Percentiles rank a stretch among this genome's conserved stretches.
Conservation (phyloP, 2,113 vertebrate species). For the Xiphophorus couchianus region DNA sequence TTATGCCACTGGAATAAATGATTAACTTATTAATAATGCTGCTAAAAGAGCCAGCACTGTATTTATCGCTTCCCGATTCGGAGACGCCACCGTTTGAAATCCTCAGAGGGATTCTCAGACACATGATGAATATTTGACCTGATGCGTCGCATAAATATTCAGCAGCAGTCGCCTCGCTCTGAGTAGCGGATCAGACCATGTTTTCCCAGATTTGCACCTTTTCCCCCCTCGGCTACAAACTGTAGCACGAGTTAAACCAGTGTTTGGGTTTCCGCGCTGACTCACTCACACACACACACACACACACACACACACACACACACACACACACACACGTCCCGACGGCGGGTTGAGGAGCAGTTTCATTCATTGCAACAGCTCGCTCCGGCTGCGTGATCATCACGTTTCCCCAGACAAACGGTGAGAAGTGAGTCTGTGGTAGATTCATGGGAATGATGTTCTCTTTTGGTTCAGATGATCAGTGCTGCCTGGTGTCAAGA, state of each 20-base stretch:
- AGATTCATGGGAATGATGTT: background rate
- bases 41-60: background rate
- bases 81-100: background rate
- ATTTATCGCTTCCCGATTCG: background rate
- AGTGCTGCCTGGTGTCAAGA: background rate
- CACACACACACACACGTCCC: constrained; percentile 5
- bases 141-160: constrained; percentile 14
- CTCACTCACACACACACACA: background rate
- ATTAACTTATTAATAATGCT: too few species aligned
- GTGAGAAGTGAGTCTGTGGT: background rate
- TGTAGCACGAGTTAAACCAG: constrained; percentile 8
- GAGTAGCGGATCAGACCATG: constrained; percentile 7
- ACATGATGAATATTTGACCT: constrained; percentile 8
- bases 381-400: constrained; percentile 15
- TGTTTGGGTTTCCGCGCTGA: constrained; percentile 24
- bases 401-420: constrained; percentile 27
- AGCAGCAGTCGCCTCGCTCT: constrained; percentile 3
- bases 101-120: background rate
- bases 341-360: constrained; percentile 1
- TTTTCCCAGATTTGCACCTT: constrained; percentile 17
- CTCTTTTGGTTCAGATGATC: background rate
- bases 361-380: constrained; percentile 32
- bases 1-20: background rate
- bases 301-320: background rate
- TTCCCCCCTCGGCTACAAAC: constrained; percentile 6